Percentiles rank a stretch among this genome's conserved stretches.
Conservation (phyloP, 2,113 vertebrate genomes). For the Nycticryphes semicollaris region DNA sequence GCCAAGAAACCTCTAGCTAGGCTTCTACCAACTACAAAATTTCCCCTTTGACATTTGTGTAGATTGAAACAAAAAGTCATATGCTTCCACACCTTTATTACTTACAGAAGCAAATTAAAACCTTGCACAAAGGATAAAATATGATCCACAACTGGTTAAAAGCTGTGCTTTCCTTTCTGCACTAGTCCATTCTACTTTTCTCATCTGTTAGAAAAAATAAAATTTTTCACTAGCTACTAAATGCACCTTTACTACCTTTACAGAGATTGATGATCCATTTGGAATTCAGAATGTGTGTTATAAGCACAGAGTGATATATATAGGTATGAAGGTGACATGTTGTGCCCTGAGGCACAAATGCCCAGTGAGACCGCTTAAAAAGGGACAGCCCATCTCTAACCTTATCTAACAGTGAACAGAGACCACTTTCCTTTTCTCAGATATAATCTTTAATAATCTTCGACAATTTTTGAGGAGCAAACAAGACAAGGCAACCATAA, state of each 20-base stretch:
- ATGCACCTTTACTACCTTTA: background rate
- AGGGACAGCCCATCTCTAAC: background rate
- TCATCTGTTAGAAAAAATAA: background rate
- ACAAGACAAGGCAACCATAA: background rate
- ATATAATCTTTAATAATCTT: conserved; percentile 60
- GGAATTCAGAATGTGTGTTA: conserved; percentile 7
- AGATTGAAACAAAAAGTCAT: background rate
- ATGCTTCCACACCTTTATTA: background rate
- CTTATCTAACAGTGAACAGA: conserved; percentile 25
- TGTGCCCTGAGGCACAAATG: conserved; percentile 22
- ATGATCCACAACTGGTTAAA: background rate
- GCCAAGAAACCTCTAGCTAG: background rate
- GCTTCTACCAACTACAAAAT: background rate
- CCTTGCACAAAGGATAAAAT: background rate
- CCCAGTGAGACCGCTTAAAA: background rate
- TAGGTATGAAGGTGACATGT: conserved; percentile 38
- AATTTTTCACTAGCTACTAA: background rate
- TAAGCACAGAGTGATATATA: background rate
- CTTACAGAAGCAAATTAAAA: background rate
- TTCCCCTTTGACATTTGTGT: background rate
- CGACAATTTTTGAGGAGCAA: background rate
- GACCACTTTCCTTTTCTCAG: conserved; percentile 23
- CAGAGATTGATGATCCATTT: background rate
- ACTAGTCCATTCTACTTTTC: background rate
- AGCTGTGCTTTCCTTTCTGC: background rate